Base-by-base conservation (phyloP, 2,888 invertebrate species). In the Cheilosia scutellata region DNA sequence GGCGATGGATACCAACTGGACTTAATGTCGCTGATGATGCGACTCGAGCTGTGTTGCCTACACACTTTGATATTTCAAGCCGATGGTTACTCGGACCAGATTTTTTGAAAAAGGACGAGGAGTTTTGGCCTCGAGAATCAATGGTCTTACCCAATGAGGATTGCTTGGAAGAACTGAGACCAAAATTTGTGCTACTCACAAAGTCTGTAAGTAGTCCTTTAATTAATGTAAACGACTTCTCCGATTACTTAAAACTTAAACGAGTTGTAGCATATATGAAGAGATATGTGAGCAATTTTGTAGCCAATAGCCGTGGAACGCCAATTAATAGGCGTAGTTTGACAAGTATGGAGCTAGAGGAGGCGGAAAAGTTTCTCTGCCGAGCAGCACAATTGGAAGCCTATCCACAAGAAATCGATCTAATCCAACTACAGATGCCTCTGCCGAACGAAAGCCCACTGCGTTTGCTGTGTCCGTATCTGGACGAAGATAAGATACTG, bases 161-260 rank as follows among this genome's bases (percentile, higher is more conserved):
- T 27, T 25, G 51, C 13, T 13, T 11, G 4, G 6, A 51, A 27
- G 47, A 47, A 20, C 4, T 20, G 7, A 5, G 27, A 20, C 25
- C n/a, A n/a, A 47, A 47, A 20, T 47, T 47, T 47, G 16, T 51
- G 25, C 9, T 51, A 11, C 51, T 25, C 13, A 4, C n/a, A 11
- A 27, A 29, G 11, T 2, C 27, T 53, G 31, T n/a, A 53, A 53
- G 53, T 49, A 49, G 49, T 20, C 49, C 49, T 49, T 47, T 47
- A 27, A 13, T 31, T 5, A 29, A 29, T 53, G 6, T 53, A 0
- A 53, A 29, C 11, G 3, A 11, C 4, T 29, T 53, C 29, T 27
- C 53, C 53, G n/a, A 53, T n/a, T 53, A 29, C 29, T 53, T 29
- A 13, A n/a, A 7, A 53, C 53, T 53, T 53, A 29, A 53, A 6